Evolutionary conservation across 2,113 vertebrate species (phyloP).

Genomic region (Syrrhaptes paradoxus): DNA sequence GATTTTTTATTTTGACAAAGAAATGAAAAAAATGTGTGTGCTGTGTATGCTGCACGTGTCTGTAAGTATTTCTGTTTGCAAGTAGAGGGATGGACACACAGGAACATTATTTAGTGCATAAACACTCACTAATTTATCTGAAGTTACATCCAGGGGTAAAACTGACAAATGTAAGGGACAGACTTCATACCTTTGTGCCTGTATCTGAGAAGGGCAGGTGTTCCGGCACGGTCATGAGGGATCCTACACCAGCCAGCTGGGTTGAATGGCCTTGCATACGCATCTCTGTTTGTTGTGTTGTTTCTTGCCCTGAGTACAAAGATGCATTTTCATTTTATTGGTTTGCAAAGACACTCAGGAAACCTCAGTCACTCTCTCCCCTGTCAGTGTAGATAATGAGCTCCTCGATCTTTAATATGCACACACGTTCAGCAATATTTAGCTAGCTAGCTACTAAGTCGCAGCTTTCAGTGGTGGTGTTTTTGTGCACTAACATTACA

Average conservation of each 20-base stretch:
- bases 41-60: background rate
- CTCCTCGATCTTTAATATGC: background rate
- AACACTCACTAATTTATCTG: background rate
- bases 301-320: background rate
- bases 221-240: background rate
- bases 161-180: background rate
- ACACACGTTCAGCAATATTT: background rate
- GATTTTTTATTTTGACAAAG: conserved; percentile 9
- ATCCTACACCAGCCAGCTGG: background rate
- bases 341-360: background rate
- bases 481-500: background rate
- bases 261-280: background rate
- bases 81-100: background rate
- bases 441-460: background rate
- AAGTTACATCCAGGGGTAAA: background rate
- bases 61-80: background rate
- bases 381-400: background rate
- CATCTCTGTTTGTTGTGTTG: background rate
- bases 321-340: background rate
- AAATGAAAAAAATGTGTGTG: background rate
- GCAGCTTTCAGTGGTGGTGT: background rate
- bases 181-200: accelerated
- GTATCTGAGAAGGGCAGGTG: background rate
- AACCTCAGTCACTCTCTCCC: background rate
- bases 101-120: background rate